Base-by-base conservation (phyloP, 2,888 invertebrate genomes). In the Lacanobia wlatinum region DNA sequence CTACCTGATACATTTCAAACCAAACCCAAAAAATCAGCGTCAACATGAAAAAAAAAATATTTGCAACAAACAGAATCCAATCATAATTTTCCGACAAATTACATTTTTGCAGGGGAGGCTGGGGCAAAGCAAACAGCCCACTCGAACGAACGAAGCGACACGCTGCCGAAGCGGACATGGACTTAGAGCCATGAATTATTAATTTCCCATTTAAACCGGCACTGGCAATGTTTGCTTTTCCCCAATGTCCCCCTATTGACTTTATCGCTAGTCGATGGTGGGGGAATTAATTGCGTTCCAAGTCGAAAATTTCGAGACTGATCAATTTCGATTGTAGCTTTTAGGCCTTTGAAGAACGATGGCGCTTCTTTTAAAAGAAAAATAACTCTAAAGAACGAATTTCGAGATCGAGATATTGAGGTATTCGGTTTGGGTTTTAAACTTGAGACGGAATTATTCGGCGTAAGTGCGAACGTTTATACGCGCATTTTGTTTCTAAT, bases 131-230 rank as follows among this genome's bases (percentile, higher is more conserved):
- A 85, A 85, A 82, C 84, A 82, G 74, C 77, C 80, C 81, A 81
- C 84, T 85, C 75, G 72, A 76, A 86, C 78, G 71, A 70, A 62
- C 78, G 71, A 70, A 62, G 76, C 85, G 85, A 83, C 82, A 85
- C 86, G 84, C 76, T 61, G 61, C 58, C 77, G 80, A 64, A 58
- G 77, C 81, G 85, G 79, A 68, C 72, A 64, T 80, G 76, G 83
- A 76, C 84, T 84, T 84, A 84, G 84, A 79, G 76, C 77, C 87
- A 90, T 90, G 90, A 90, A 90, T 90, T 90, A 90, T 90, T 90
- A 90, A 90, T 90, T 89, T 87, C 79, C 88, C 88, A 90, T 90
- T 90, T 90, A 87, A 86, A 86, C 86, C 79, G 82, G 82, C 77
- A 79, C 83, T 71, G 85, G 84, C 86, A 78, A 78, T 90, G 88